Evolutionary conservation across 2,888 invertebrate genomes (phyloP).

Genomic region (Drosophila multiciliata): DNA sequence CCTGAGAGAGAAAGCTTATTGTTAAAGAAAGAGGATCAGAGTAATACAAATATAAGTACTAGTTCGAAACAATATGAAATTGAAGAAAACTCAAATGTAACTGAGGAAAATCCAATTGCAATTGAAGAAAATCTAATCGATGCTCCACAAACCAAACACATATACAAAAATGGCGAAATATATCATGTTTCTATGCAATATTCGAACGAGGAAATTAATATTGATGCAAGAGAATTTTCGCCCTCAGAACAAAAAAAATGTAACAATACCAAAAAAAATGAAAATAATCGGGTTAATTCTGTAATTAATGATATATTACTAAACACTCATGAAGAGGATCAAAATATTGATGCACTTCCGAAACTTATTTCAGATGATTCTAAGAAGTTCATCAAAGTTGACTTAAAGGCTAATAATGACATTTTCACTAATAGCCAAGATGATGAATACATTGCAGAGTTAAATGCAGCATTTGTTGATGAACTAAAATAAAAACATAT

Average conservation of each 20-base stretch:
- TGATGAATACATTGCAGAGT: slow-evolving; percentile 36
- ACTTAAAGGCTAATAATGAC: neutral
- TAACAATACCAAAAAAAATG: neutral
- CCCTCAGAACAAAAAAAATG: neutral
- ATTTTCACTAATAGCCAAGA: slow-evolving; percentile 10
- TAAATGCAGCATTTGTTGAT: slow-evolving; percentile 48
- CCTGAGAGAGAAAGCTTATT: slow-evolving; percentile 40
- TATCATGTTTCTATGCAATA: neutral
- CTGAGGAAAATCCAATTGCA: neutral
- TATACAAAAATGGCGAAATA: neutral
- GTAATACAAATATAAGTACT: neutral
- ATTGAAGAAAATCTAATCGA: neutral
- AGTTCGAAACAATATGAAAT: neutral
- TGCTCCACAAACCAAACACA: neutral
- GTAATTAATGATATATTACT: neutral
- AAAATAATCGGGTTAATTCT: neutral
- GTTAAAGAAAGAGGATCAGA: slow-evolving; percentile 8
- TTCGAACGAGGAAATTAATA: neutral
- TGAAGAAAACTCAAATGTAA: neutral
- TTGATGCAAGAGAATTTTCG: neutral
- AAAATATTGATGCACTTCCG: neutral
- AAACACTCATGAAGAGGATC: neutral
- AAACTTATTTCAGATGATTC: neutral
- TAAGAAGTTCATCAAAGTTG: neutral
- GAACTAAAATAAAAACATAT: slow-evolving; percentile 34